phyloP scores from a whole-genome alignment of 2,797 vertebrate genomes.

The Platyrinchus mystaceus region DNA sequence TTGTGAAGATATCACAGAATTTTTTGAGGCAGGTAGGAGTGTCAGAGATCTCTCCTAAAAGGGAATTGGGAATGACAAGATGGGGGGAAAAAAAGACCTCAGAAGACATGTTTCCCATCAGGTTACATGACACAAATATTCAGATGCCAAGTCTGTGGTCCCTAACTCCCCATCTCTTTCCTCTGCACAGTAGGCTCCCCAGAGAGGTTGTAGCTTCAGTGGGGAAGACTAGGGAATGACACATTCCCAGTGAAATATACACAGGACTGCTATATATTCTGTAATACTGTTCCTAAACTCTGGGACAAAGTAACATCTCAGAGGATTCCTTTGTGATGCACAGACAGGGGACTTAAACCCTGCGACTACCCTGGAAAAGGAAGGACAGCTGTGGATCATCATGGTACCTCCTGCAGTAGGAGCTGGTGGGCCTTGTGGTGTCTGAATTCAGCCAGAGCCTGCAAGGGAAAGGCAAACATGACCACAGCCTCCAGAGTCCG shows the following conservation, averaged over 20 bases:
- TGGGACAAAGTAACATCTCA: background rate
- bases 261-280: background rate
- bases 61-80: background rate
- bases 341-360: background rate
- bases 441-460: background rate
- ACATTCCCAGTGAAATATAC: background rate
- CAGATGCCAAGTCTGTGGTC: background rate
- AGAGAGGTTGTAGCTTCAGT: background rate
- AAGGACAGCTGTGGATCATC: background rate
- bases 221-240: background rate
- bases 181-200: background rate
- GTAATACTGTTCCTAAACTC: background rate
- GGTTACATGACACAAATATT: background rate
- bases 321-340: background rate
- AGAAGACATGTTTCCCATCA: background rate
- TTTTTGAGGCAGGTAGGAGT: background rate
- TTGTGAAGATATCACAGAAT: background rate
- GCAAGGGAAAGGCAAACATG: background rate
- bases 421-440: background rate
- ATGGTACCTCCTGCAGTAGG: background rate
- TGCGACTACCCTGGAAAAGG: background rate
- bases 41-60: background rate
- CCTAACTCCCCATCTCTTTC: background rate
- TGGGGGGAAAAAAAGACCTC: background rate
- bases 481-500: background rate